A percentile compares a stretch with the other conserved stretches of the same genome.
phyloP scores from a whole-genome alignment of 2,797 vertebrate species.

The Chromobotia macracanthus region DNA sequence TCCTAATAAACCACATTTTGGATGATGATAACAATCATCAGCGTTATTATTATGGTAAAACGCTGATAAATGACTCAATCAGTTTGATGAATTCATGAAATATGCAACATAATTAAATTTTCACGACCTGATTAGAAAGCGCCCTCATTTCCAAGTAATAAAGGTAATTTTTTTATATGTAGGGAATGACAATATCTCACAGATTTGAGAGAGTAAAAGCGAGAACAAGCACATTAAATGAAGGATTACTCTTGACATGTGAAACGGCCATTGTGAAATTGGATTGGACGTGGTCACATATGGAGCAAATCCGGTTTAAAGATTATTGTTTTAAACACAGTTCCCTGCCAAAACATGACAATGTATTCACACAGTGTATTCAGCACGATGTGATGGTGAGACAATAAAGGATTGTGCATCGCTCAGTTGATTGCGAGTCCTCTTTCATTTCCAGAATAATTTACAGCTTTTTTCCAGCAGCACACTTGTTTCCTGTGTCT shows the following conservation, averaged over 20 bases:
- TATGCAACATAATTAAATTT: slow-evolving; percentile 60
- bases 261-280: slow-evolving; percentile 37
- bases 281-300: slow-evolving; percentile 49
- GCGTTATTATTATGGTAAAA: slow-evolving; percentile 36
- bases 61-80: slow-evolving; percentile 59
- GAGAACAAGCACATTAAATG: slow-evolving; percentile 54
- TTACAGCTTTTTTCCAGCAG: slow-evolving; percentile 12
- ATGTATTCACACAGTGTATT: slow-evolving; percentile 34
- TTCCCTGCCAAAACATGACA: slow-evolving; percentile 28
- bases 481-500: slow-evolving; percentile 9
- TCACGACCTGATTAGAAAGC: slow-evolving; percentile 60
- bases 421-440: slow-evolving; percentile 22
- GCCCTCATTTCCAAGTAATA: slow-evolving; percentile 55
- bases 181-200: slow-evolving; percentile 49
- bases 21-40: background rate
- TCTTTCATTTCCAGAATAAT: slow-evolving; percentile 30
- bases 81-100: slow-evolving; percentile 62
- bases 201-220: slow-evolving; percentile 52
- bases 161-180: slow-evolving; percentile 56
- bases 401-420: slow-evolving; percentile 36
- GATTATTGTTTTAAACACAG: slow-evolving; percentile 52
- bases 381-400: slow-evolving; percentile 32
- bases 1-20: background rate
- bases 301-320: slow-evolving; percentile 40
- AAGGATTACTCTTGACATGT: slow-evolving; percentile 50